Evolutionary conservation across 2,888 invertebrate genomes (phyloP), one percentile per base, ranked within the genome.

Genomic region (Drosophila percnosoma): DNA sequence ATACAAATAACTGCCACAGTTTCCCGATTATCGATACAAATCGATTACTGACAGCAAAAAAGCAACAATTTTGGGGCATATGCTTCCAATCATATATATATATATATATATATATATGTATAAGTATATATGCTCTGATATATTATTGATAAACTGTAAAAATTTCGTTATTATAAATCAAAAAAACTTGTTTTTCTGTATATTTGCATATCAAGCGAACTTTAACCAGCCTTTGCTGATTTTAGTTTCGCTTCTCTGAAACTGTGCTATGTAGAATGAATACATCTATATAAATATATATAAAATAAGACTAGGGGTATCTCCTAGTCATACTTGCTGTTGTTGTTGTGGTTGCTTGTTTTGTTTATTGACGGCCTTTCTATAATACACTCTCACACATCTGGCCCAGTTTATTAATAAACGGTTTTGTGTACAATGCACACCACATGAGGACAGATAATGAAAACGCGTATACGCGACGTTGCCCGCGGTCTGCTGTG

Each of bases 391-490:
- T 61, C 49, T 61, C 29, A 45, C 49, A 61, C n/a, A 58, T 49
- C 51, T 31, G 38, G 31, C 49, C 18, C 65, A 72, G 84, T 84
- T 84, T 84, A 84, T 84, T 84, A 84, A 87, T 84, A 84, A 84
- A 78, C 81, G 71, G 74, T 85, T 84, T 84, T 67, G 70, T 69
- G 78, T 78, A 87, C 84, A 84, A 83, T 82, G 83, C 71, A 74
- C 77, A 60, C 53, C 62, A 65, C 78, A 63, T 63, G 71, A 64
- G 61, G 40, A 68, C 21, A 80, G 88, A 85, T 88, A 85, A 88
- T 82, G 73, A 85, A 85, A 86, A 72, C 80, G 86, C 82, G 86
- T 73, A 72, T 79, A 80, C 82, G 80, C 75, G 65, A 40, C 59
- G 74, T 73, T 72, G 83, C 29, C 58, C 68, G 76, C 55, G 67